Conservation (phyloP, 2,113 vertebrate genomes). For the Sinocyclocheilus rhinocerous region DNA sequence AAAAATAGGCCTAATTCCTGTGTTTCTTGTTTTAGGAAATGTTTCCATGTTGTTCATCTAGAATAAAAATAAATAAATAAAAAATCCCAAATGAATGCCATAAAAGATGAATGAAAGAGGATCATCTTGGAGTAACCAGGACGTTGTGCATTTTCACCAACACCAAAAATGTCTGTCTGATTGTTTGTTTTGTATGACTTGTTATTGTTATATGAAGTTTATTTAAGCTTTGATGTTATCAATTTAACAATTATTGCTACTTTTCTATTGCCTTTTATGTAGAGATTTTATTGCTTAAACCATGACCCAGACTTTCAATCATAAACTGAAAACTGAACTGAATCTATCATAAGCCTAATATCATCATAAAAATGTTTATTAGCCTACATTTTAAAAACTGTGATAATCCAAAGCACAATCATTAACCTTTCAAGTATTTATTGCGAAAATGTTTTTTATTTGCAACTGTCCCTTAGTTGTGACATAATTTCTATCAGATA, state of each 20-base stretch:
- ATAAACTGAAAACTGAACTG: not conserved
- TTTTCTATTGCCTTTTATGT: not conserved
- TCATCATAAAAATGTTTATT: not conserved
- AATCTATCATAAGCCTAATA: not conserved
- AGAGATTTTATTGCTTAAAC: not conserved
- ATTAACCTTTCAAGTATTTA: not conserved
- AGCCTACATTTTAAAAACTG: not conserved
- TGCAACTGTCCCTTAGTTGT: too few species aligned
- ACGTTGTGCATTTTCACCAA: not conserved
- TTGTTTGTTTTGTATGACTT: not conserved
- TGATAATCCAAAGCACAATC: not conserved
- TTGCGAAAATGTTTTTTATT: not conserved
- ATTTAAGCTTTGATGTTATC: not conserved
- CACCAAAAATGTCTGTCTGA: too few species aligned
- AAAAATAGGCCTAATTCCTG: too few species aligned
- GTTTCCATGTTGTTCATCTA: not conserved
- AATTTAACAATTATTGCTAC: not conserved
- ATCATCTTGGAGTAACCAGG: not conserved
- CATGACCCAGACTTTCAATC: not conserved
- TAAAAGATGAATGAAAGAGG: not conserved
- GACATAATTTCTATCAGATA: too few species aligned
- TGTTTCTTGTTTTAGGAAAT: not conserved
- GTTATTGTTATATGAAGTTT: not conserved
- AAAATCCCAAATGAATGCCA: not conserved
- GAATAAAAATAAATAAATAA: not conserved